A percentile compares a stretch with the other conserved stretches of the same genome.
Conservation (phyloP, 2,797 vertebrate species). For the Peromyscus eremicus region DNA sequence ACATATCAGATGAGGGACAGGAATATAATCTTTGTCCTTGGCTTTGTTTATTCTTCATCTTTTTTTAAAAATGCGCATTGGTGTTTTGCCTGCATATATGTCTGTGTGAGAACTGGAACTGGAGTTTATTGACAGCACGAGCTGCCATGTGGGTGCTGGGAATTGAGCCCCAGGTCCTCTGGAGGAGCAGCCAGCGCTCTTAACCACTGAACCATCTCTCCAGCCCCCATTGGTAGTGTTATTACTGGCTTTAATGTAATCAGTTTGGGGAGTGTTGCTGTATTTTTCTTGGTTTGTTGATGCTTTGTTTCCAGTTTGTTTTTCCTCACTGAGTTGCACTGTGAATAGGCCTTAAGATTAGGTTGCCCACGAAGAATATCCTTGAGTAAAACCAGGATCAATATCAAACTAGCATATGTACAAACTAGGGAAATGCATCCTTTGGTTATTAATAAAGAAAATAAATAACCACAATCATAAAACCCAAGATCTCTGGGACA, state of each 20-base stretch:
- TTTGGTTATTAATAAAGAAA: not conserved
- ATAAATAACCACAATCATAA: not conserved
- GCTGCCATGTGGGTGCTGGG: not conserved
- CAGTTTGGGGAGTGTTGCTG: not conserved
- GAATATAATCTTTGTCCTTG: not conserved
- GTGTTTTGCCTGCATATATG: not conserved
- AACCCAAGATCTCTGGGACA: not conserved
- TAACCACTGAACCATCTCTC: not conserved
- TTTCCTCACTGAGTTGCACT: not conserved
- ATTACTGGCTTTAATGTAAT: not conserved
- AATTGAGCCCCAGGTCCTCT: not conserved
- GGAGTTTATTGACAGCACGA: not conserved
- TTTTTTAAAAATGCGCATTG: not conserved
- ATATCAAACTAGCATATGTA: not conserved
- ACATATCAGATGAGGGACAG: not conserved
- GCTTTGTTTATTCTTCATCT: not conserved
- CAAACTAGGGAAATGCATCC: not conserved
- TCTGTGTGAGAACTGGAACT: not conserved
- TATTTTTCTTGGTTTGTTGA: not conserved
- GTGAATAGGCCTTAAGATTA: not conserved
- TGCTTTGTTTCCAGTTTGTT: not conserved
- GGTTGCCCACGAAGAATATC: not conserved
- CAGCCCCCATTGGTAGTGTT: not conserved
- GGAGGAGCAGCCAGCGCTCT: not conserved
- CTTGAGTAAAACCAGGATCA: not conserved